Base-by-base conservation (phyloP, 2,888 invertebrate species). In the Cheilosia impressa region DNA sequence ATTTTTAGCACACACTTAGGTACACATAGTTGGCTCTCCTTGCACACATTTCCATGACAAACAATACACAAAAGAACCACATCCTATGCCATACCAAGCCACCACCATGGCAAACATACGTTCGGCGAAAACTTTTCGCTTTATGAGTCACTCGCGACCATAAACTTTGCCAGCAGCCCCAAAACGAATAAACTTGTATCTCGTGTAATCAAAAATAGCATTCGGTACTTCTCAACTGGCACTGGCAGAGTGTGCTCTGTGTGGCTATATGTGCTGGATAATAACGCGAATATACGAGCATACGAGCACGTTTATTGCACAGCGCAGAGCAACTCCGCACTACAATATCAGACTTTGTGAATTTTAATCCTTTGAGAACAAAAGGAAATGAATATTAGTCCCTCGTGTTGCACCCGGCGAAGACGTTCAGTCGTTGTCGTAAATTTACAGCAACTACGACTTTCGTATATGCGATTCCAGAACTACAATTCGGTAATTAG, bases 101-200 rank as follows among this genome's bases (percentile, higher is more conserved):
- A n/a, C 17, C 79, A 31, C 47, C 19, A 24, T 27, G 22, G 57
- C 68, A 81, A 63, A 68, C 85, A 81, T 72, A 85, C 76, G 85
- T 72, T 85, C 45, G 57, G 66, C 72, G 68, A 77, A 81, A 84
- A 85, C 47, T 85, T 85, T 76, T 68, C 81, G 71, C 76, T 85
- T 85, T 85, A 85, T 85, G 85, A 85, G 85, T 85, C 85, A 85
- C 85, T 81, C 85, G 85, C 81, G 85, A 81, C 85, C 77, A 85
- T 85, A 85, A 85, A 85, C 81, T 85, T 85, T 76, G 57, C 68
- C 52, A 57, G 81, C 76, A 85, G 85, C 85, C 85, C 80, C 85
- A 85, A 85, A 85, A 85, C 85, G 77, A 85, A 85, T 85, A 85
- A 85, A 85, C 85, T 85, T 85, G 81, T 85, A 85, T 85, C 85